These are phyloP conservation scores for Ischnus inquisitorius DNA, from an alignment of 2,888 invertebrate genomes.

Conservation along the genomic window DNA sequence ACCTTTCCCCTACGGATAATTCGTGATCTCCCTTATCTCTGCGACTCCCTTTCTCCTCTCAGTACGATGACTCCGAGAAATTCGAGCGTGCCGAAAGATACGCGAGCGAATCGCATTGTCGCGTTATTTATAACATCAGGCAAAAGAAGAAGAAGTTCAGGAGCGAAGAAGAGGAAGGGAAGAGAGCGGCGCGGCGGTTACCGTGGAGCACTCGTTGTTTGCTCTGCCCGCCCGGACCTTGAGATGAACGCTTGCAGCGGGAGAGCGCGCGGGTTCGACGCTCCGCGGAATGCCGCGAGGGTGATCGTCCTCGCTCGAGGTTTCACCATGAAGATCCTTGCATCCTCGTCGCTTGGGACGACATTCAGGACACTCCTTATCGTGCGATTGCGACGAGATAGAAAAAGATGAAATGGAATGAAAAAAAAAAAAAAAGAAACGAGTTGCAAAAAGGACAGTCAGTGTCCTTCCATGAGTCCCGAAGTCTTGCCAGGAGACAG, in stretches of 20 bases:
- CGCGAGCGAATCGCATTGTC: slow-evolving; percentile 50
- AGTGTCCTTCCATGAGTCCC: background rate
- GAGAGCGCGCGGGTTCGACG: slow-evolving; percentile 65
- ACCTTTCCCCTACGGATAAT: background rate
- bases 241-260: slow-evolving; percentile 59
- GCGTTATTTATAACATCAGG: slow-evolving; percentile 66
- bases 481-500: background rate
- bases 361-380: slow-evolving; percentile 43
- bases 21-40: slow-evolving; percentile 6
- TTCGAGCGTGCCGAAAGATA: slow-evolving; percentile 49
- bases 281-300: slow-evolving; percentile 68
- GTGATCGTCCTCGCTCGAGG: slow-evolving; percentile 70
- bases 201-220: slow-evolving; percentile 45
- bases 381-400: slow-evolving; percentile 14
- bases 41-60: slow-evolving; percentile 20
- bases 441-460: background rate
- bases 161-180: slow-evolving; percentile 15
- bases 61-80: slow-evolving; percentile 58
- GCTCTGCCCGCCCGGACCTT: slow-evolving; percentile 60
- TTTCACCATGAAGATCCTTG: slow-evolving; percentile 60
- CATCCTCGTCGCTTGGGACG: slow-evolving; percentile 39
- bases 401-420: background rate
- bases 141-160: slow-evolving; percentile 52
- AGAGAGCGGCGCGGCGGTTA: slow-evolving; percentile 18
- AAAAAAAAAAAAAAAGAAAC: background rate